Conservation (phyloP, 2,888 invertebrate genomes). For the Archips crataeganus region DNA sequence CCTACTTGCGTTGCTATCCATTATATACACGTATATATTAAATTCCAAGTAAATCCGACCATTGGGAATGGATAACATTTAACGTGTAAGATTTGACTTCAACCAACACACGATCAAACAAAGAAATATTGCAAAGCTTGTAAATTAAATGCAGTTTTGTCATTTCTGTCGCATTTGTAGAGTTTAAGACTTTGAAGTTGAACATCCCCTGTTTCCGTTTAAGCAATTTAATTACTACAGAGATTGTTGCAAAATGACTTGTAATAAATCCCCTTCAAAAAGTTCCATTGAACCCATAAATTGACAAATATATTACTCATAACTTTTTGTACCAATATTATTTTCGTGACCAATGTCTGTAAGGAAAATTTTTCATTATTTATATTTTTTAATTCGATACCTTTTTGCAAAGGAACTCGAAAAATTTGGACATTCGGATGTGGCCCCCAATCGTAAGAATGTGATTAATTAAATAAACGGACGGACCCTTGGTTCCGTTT, state of each 20-base stretch:
- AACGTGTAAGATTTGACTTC: too few relatives aligned
- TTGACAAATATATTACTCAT: too few relatives aligned
- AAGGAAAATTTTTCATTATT: background rate
- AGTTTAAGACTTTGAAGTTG: slow-evolving; percentile 35
- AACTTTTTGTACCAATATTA: background rate
- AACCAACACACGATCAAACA: too few relatives aligned
- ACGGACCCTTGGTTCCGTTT: slow-evolving; percentile 76
- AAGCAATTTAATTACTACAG: slow-evolving; percentile 79
- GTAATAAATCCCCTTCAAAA: slow-evolving; percentile 77
- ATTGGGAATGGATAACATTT: too few relatives aligned
- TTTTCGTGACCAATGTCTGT: background rate
- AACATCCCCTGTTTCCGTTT: slow-evolving; percentile 72
- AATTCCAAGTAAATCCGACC: too few relatives aligned
- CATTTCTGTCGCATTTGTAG: slow-evolving; percentile 50
- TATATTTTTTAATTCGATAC: slow-evolving; percentile 10
- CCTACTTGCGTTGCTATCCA: too few relatives aligned
- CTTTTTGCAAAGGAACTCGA: slow-evolving; percentile 60
- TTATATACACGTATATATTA: too few relatives aligned
- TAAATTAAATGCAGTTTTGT: slow-evolving; percentile 1
- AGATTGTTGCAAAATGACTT: slow-evolving; percentile 81
- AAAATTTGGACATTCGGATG: slow-evolving; percentile 79
- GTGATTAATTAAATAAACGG: slow-evolving; percentile 84
- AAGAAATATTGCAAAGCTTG: background rate
- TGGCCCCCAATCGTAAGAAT: slow-evolving; percentile 80
- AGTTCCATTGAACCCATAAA: slow-evolving; percentile 44